These are phyloP conservation scores for Galerucella pusilla DNA, from an alignment of 2,888 invertebrate genomes.

Conservation along the genomic window DNA sequence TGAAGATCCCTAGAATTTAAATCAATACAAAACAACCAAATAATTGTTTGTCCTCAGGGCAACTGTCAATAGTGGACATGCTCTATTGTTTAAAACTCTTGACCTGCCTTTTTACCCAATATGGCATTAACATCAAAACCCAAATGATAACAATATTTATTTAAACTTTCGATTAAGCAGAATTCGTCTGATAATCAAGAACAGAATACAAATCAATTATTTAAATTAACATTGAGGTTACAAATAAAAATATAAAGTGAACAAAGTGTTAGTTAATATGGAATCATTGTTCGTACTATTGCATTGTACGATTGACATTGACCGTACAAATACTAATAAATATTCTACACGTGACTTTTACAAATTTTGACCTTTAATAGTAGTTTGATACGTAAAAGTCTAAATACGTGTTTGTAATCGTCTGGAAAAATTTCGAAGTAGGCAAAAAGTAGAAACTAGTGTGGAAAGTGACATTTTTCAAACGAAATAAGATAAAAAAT, in stretches of 20 bases:
- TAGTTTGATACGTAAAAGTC: constrained; percentile 1
- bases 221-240: background rate
- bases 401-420: too few species aligned
- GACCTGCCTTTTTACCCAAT: background rate
- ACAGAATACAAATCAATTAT: background rate
- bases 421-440: too few species aligned
- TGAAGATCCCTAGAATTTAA: too few species aligned
- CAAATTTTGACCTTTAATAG: background rate
- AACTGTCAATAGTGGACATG: too few species aligned
- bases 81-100: background rate
- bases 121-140: constrained; percentile 2
- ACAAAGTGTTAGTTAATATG: background rate
- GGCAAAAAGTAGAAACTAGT: too few species aligned
- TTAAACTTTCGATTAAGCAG: background rate
- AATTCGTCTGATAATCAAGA: background rate
- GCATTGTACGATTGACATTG: constrained; percentile 1
- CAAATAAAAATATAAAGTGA: background rate
- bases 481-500: too few species aligned
- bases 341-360: background rate
- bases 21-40: too few species aligned
- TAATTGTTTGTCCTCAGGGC: too few species aligned
- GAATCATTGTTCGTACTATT: background rate
- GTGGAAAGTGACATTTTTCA: too few species aligned
- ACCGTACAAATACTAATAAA: background rate
- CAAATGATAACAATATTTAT: background rate